Conservation (phyloP, 2,888 invertebrate genomes). For the Catocala fraxini region DNA sequence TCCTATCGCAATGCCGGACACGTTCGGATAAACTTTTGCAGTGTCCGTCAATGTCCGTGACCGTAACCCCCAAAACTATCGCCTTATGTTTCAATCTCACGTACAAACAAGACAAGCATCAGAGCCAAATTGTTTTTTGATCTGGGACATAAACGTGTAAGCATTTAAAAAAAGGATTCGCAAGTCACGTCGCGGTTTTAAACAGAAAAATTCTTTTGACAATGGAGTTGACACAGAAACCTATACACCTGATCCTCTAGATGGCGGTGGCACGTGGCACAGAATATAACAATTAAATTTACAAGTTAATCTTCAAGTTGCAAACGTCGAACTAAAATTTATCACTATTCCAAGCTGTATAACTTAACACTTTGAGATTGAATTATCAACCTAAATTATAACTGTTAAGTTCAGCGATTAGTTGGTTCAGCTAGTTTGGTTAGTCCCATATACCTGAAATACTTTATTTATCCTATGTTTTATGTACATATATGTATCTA, state of each 20-base stretch:
- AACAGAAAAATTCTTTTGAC: constrained; percentile 67
- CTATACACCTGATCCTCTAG: constrained; percentile 56
- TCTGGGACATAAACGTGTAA: constrained; percentile 76
- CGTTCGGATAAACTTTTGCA: constrained; percentile 68
- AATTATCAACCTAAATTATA: not conserved
- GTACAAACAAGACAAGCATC: constrained; percentile 75
- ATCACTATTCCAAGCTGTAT: constrained; percentile 7
- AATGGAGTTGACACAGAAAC: constrained; percentile 73
- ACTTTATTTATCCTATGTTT: not conserved
- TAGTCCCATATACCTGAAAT: too few relatives aligned
- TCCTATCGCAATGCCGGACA: constrained; percentile 61
- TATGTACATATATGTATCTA: not conserved
- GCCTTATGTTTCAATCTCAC: constrained; percentile 73
- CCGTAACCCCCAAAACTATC: constrained; percentile 68
- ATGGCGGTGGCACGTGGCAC: constrained; percentile 22
- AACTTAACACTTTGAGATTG: not conserved
- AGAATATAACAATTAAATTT: constrained; percentile 25
- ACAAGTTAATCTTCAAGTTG: constrained; percentile 16
- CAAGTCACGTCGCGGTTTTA: constrained; percentile 60
- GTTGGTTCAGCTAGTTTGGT: not conserved
- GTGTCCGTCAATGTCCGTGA: constrained; percentile 66
- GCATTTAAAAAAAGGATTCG: constrained; percentile 65
- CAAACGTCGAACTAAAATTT: constrained; percentile 20
- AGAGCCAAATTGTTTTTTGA: constrained; percentile 79
- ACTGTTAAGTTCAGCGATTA: not conserved